Base-by-base conservation (phyloP, 2,888 invertebrate species). In the Lasioglossum villosulum region DNA sequence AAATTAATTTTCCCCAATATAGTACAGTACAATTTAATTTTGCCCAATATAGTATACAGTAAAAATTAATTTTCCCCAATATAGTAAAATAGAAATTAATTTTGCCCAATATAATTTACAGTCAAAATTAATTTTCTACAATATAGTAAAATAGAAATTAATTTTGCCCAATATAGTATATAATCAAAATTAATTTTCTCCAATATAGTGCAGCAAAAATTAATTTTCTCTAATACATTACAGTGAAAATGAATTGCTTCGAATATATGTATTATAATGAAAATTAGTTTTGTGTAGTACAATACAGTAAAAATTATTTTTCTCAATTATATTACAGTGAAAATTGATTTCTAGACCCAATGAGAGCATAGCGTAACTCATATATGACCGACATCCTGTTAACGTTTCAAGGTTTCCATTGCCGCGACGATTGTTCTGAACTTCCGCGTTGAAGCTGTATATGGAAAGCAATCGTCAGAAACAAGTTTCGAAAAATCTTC, bases 401-500 rank as follows among this genome's bases (percentile, higher is more conserved):
- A 27, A 68, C 30, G 52, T 68, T 68, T 42, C 74, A n/a, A 56
- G 37, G 52, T 59, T 72, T 72, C 48, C 72, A 59, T 45, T 16
- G 42, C 16, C 4, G 19, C 16, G 27, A 19, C 19, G 39, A 70
- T 71, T 71, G 37, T 56, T 39, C 56, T 12, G 27, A 14, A 23
- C 71, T 56, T 71, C 71, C 27, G 48, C 6, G 34, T 68, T 23
- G 10, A 2, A 48, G 23, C 45, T 56, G 27, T 73, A 66, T 14
- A 48, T 19, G 72, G 83, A 19, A 19, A 27, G 75, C 37, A 68
- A 77, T 77, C 37, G 73, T 34, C 19, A 30, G 39, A 52, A 27
- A 30, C 8, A 6, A n/a, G 42, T 66, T n/a, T 45, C 12, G 73
- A 73, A 78, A 78, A 82, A 74, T 59, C 73, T 39, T 37, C 74